phyloP scores from a whole-genome alignment of 2,888 invertebrate species.

The Ornithoptera alexandrae region DNA sequence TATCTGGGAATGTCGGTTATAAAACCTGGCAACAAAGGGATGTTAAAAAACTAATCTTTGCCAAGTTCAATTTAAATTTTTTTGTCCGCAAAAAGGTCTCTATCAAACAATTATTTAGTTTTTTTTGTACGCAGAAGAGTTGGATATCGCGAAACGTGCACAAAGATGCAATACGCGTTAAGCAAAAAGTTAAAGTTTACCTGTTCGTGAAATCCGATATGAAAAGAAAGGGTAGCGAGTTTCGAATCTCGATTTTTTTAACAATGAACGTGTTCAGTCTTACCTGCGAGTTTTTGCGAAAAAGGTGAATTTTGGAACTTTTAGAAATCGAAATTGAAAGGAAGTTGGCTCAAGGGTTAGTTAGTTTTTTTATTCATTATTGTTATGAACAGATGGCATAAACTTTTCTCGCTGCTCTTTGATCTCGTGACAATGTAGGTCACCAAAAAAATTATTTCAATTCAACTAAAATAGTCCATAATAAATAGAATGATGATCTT shows the following conservation, averaged over 20 bases:
- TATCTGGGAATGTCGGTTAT: conserved; percentile 79
- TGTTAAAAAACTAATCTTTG: conserved; percentile 66
- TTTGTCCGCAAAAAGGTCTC: conserved; percentile 62
- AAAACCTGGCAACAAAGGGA: conserved; percentile 66
- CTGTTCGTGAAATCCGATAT: conserved; percentile 77
- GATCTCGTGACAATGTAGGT: conserved; percentile 58
- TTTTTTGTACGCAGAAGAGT: conserved; percentile 60
- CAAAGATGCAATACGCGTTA: conserved; percentile 58
- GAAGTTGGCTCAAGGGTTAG: conserved; percentile 74
- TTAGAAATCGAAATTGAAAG: conserved; percentile 65
- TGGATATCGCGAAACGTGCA: conserved; percentile 70
- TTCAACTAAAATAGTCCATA: no score
- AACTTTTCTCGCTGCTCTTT: conserved; percentile 62
- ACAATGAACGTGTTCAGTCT: conserved; percentile 47
- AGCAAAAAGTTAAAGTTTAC: conserved; percentile 72
- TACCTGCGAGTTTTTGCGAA: conserved; percentile 62
- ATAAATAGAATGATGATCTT: no score
- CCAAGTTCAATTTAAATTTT: conserved; percentile 66
- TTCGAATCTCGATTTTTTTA: conserved; percentile 61
- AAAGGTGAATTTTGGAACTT: conserved; percentile 55
- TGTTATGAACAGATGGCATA: conserved; percentile 58
- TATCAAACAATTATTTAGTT: conserved; percentile 66
- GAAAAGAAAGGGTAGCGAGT: conserved; percentile 75
- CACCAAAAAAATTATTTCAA: conserved; percentile 25
- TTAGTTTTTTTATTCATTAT: conserved; percentile 57